phyloP scores from a whole-genome alignment of 2,113 vertebrate genomes.

The Pan paniscus region DNA sequence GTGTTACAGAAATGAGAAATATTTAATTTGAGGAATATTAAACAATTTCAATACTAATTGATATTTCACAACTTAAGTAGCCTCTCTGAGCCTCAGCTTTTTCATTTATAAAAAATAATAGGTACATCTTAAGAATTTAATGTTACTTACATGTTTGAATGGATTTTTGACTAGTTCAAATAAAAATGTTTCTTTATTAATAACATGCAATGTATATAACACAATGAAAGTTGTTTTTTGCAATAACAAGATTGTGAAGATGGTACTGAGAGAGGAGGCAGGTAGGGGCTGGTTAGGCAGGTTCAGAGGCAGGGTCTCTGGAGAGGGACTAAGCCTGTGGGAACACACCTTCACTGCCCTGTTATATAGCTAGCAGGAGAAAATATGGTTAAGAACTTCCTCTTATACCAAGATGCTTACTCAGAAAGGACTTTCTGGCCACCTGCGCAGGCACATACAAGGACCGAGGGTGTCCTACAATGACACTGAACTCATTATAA shows the following conservation, averaged over 20 bases:
- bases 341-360: no score
- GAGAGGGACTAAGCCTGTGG: no score
- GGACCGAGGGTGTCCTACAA: no score
- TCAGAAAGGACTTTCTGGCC: no score
- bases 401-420: no score
- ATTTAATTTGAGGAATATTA: not conserved
- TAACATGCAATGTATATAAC: not conserved
- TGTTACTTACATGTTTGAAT: not conserved
- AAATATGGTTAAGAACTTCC: no score
- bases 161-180: not conserved
- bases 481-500: no score
- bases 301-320: no score
- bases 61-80: not conserved
- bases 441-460: no score
- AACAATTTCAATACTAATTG: not conserved
- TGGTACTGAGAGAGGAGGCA: no score
- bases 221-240: not conserved
- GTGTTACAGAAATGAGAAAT: not conserved
- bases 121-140: not conserved
- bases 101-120: not conserved
- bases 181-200: not conserved
- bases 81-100: not conserved
- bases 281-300: no score
- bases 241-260: not conserved
- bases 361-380: no score